A percentile compares a stretch with the other conserved stretches of the same genome.
These are phyloP conservation scores for Leptobrachium ailaonicum DNA, from an alignment of 2,113 vertebrate species.

Conservation along the genomic window DNA sequence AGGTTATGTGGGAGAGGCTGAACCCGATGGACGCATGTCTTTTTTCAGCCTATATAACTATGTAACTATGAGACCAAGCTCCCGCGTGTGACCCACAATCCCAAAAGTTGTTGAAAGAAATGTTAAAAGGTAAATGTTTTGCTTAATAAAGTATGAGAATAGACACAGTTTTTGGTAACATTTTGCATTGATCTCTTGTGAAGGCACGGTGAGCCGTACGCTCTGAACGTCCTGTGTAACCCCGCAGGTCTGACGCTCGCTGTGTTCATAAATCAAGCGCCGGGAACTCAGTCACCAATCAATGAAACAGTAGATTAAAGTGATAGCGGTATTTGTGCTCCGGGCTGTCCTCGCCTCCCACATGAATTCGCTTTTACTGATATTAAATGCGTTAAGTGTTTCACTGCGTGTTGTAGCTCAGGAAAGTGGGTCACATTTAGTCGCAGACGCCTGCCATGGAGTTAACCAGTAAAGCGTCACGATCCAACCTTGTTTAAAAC, in stretches of 20 bases:
- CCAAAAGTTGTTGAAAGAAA: too few relatives aligned
- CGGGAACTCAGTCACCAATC: constrained; percentile 32
- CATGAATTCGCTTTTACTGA: constrained; percentile 6
- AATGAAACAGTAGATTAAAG: constrained; percentile 45
- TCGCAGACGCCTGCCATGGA: too few relatives aligned
- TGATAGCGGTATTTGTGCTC: constrained; percentile 32
- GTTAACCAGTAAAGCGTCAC: too few relatives aligned
- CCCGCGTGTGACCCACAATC: too few relatives aligned
- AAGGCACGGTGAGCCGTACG: not conserved
- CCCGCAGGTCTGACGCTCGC: constrained; percentile 24
- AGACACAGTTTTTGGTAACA: not conserved
- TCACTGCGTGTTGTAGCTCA: not conserved
- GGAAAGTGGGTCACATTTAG: not conserved
- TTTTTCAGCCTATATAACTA: too few relatives aligned
- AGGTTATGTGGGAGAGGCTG: too few relatives aligned
- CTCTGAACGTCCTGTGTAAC: constrained; percentile 29
- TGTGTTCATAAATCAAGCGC: constrained; percentile 40
- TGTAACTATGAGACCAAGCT: too few relatives aligned
- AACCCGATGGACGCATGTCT: too few relatives aligned
- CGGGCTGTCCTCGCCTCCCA: constrained; percentile 17
- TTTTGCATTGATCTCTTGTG: not conserved
- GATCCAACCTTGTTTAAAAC: too few relatives aligned
- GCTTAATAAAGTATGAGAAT: not conserved
- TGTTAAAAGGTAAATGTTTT: too few relatives aligned
- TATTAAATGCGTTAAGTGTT: constrained; percentile 2